Conservation (phyloP, 2,797 vertebrate species). For the Neopelma chrysocephalum region DNA sequence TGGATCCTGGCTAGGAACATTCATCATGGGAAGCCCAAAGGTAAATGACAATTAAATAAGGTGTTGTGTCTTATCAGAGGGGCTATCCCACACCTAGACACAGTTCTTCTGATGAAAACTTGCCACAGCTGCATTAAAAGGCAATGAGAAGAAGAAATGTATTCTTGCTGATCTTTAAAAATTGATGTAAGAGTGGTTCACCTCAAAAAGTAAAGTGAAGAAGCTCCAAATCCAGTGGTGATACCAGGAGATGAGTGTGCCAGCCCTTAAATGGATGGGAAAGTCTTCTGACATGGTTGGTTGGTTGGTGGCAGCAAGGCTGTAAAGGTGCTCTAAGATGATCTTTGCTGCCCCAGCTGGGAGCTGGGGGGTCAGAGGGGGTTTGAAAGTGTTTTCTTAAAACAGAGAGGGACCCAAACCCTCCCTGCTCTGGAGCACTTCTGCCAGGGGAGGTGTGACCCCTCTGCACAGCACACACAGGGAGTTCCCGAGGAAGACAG, state of each 20-base stretch:
- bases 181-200: not conserved
- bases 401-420: not conserved
- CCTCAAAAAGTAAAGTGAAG: not conserved
- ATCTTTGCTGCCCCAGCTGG: not conserved
- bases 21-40: not conserved
- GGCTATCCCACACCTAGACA: not conserved
- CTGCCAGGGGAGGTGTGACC: not conserved
- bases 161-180: not conserved
- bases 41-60: not conserved
- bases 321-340: not conserved
- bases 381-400: not conserved
- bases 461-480: not conserved
- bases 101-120: not conserved
- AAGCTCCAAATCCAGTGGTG: not conserved
- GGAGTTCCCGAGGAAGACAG: not conserved
- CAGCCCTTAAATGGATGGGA: not conserved
- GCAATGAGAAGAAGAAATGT: not conserved
- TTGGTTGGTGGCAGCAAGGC: not conserved
- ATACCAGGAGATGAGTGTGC: not conserved
- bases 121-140: not conserved
- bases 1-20: not conserved
- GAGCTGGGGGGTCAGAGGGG: not conserved
- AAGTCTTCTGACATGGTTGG: rapidly evolving
- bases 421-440: not conserved
- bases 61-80: not conserved